Evolutionary conservation across 2,113 vertebrate genomes (phyloP).

Genomic region (Micromys minutus): DNA sequence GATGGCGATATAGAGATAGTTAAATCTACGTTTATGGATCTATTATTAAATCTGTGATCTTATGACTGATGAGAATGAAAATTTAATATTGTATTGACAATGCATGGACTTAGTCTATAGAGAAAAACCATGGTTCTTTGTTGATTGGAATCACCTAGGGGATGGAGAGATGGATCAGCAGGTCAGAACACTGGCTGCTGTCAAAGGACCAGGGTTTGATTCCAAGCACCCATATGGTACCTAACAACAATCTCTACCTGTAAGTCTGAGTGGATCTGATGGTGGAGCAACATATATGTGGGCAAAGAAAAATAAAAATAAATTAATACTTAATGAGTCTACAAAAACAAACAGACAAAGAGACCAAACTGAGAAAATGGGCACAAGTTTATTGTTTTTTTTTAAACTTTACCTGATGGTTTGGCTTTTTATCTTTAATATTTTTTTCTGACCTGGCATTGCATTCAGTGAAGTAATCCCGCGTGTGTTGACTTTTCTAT

Average conservation of each 20-base stretch:
- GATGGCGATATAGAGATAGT: not conserved
- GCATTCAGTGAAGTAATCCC: not conserved
- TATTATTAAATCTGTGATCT: not conserved
- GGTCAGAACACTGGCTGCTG: not conserved
- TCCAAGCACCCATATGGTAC: not conserved
- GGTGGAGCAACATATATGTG: not conserved
- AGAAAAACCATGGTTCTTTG: not conserved
- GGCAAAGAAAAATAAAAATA: not conserved
- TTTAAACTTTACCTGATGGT: not conserved
- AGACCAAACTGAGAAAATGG: not conserved
- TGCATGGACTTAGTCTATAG: not conserved
- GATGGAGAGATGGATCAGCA: not conserved
- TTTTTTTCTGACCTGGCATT: not conserved
- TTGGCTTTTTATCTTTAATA: not conserved
- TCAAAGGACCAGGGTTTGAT: not conserved
- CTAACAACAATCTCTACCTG: not conserved
- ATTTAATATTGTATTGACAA: slow-evolving; percentile 1
- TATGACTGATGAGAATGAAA: not conserved
- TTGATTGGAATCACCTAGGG: not conserved
- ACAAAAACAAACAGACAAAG: not conserved
- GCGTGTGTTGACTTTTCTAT: not conserved
- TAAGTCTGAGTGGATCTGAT: not conserved
- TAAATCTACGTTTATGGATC: not conserved
- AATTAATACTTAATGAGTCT: not conserved
- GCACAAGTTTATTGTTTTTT: not conserved